Percentiles rank a stretch among this genome's conserved stretches.
phyloP scores from a whole-genome alignment of 2,113 vertebrate species.

The Patagioenas fasciata region DNA sequence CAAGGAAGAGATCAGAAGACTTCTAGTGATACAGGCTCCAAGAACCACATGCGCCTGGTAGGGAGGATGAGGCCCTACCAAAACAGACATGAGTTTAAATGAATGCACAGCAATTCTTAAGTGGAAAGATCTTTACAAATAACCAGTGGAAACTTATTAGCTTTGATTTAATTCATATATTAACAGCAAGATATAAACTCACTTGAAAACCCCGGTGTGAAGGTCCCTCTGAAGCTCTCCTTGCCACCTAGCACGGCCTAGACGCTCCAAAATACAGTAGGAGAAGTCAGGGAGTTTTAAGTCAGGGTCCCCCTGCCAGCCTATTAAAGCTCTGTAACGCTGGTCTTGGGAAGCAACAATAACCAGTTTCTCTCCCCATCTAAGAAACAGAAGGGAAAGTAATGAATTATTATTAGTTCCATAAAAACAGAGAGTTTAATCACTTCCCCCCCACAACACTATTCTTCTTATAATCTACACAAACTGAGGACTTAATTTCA shows the following conservation, averaged over 20 bases:
- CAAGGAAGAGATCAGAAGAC: neutral
- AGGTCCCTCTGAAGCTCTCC: conserved; percentile 95
- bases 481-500: neutral
- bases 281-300: conserved; percentile 86
- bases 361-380: conserved; percentile 89
- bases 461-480: neutral
- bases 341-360: conserved; percentile 86
- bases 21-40: neutral
- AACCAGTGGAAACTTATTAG: neutral
- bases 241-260: conserved; percentile 93
- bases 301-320: conserved; percentile 87
- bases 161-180: neutral
- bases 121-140: neutral
- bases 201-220: conserved; percentile 88
- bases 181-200: neutral
- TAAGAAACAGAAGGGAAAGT: conserved; percentile 51
- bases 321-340: conserved; percentile 86
- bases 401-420: neutral
- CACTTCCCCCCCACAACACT: rapidly evolving
- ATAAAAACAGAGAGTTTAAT: neutral
- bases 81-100: neutral
- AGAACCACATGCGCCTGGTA: neutral
- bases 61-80: neutral
- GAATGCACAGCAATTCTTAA: neutral
- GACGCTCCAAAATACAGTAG: conserved; percentile 92